Conservation (phyloP, 2,113 vertebrate species). For the Nesogale talazaci region DNA sequence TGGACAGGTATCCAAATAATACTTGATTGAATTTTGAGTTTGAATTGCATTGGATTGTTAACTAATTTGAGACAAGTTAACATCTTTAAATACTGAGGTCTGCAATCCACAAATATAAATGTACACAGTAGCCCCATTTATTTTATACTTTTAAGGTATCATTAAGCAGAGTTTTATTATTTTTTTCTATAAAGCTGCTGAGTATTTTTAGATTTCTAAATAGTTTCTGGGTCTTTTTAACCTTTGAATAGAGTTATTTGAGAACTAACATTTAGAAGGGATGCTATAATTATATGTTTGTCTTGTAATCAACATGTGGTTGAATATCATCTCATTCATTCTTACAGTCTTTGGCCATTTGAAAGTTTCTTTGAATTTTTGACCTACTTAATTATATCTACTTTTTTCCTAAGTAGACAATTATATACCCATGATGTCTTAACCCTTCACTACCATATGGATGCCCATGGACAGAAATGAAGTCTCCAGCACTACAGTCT, state of each 20-base stretch:
- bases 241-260: neutral
- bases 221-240: neutral
- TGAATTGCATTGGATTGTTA: too few species aligned
- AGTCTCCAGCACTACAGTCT: neutral
- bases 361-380: neutral
- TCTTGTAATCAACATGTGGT: neutral
- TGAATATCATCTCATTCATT: neutral
- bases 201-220: neutral
- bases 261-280: neutral
- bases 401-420: too few species aligned
- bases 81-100: too few species aligned
- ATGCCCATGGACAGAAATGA: rapidly evolving
- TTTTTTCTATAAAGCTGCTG: neutral
- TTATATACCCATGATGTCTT: neutral
- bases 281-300: neutral
- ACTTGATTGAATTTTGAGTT: too few species aligned
- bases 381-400: neutral
- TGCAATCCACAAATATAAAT: too few species aligned
- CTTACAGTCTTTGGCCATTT: neutral
- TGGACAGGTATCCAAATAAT: too few species aligned
- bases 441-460: neutral
- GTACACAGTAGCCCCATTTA: too few species aligned
- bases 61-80: too few species aligned
- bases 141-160: too few species aligned
- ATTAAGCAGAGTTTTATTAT: neutral